Conservation (phyloP, 2,888 invertebrate species). For the Stenichneumon culpator region DNA sequence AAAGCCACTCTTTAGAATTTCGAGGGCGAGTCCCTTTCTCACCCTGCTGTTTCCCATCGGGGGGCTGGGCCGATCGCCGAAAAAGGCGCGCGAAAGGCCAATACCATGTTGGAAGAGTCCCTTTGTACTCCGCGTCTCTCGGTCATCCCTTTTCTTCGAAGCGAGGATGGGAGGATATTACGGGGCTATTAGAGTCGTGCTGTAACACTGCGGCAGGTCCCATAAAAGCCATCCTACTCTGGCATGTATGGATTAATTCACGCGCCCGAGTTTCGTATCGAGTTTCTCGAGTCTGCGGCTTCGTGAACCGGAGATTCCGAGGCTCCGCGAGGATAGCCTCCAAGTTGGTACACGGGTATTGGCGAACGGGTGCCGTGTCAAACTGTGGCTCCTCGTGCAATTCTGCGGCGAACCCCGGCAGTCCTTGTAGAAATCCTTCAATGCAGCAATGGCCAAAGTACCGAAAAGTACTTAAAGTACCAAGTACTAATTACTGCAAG, state of each 20-base stretch:
- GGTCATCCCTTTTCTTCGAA: neutral
- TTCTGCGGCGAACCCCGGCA: neutral
- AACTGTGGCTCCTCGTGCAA: neutral
- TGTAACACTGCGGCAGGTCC: neutral
- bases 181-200: constrained; percentile 9
- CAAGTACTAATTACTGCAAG: too few species aligned
- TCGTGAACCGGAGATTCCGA: neutral
- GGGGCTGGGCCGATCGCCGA: neutral
- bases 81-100: constrained; percentile 19
- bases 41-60: neutral
- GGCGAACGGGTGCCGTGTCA: constrained; percentile 2
- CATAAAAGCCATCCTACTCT: neutral
- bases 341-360: neutral
- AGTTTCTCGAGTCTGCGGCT: constrained; percentile 53
- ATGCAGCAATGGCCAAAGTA: too few species aligned
- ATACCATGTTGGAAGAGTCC: neutral
- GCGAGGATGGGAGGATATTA: neutral
- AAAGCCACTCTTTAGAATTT: constrained; percentile 45
- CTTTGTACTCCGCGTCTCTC: neutral
- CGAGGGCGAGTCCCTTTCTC: constrained; percentile 30
- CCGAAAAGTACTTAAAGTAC: too few species aligned
- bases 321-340: too few species aligned
- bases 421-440: neutral
- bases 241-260: constrained; percentile 8
- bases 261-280: constrained; percentile 41